phyloP scores from a whole-genome alignment of 1,140 invertebrate genomes.

The Trissolcus basalis region DNA sequence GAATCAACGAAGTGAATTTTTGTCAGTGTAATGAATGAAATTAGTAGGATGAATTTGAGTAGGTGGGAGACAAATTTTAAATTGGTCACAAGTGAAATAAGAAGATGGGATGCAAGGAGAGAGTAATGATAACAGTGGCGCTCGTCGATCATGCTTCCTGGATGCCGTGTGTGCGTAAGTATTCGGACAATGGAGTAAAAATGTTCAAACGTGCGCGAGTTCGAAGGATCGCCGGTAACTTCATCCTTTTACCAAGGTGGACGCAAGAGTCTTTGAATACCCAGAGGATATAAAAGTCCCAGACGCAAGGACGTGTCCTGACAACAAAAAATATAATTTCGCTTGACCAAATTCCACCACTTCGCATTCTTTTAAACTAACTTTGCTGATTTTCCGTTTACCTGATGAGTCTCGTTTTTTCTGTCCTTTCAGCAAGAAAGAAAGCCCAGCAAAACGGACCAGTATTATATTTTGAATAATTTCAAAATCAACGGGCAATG shows the following conservation, averaged over 20 bases:
- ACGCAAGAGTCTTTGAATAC: constrained; percentile 75
- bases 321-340: constrained; percentile 74
- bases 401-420: constrained; percentile 24
- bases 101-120: no score
- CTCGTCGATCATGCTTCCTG: constrained; percentile 73
- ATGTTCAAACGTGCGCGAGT: constrained; percentile 65
- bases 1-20: no score
- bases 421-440: no score
- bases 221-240: constrained; percentile 71
- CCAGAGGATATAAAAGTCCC: constrained; percentile 71
- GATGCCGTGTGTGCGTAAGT: constrained; percentile 28
- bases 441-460: no score
- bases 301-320: constrained; percentile 70
- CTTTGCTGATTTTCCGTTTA: constrained; percentile 31
- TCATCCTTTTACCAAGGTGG: constrained; percentile 65
- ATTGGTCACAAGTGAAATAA: no score
- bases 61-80: no score
- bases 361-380: constrained; percentile 51
- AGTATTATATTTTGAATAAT: no score
- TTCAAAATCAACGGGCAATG: no score
- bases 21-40: no score
- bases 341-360: constrained; percentile 55
- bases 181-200: constrained; percentile 43
- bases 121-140: constrained; percentile 42
- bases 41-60: no score